Conservation (phyloP, 2,797 vertebrate genomes). For the Neostethus bicornis region DNA sequence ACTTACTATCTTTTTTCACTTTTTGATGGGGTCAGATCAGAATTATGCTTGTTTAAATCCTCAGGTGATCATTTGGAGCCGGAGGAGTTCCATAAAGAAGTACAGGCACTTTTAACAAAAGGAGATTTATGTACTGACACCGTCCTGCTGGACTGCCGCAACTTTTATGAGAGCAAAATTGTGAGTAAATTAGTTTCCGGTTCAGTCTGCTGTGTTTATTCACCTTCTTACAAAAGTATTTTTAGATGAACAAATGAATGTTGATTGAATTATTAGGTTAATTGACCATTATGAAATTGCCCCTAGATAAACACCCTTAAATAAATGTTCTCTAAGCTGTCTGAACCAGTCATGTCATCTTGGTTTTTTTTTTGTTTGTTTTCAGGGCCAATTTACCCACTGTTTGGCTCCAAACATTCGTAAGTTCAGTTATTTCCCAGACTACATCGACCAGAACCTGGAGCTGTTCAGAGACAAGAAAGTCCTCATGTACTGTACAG, state of each 20-base stretch:
- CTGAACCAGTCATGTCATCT: no score
- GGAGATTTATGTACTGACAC: slow-evolving; percentile 78
- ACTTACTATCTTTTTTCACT: no score
- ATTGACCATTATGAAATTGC: no score
- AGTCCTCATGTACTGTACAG: slow-evolving; percentile 98
- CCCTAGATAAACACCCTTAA: neutral
- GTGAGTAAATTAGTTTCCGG: slow-evolving; percentile 72
- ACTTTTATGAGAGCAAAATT: slow-evolving; percentile 99
- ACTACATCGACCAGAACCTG: slow-evolving; percentile 92
- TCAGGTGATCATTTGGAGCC: slow-evolving; percentile 91
- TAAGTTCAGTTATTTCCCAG: slow-evolving; percentile 99
- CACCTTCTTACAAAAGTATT: neutral
- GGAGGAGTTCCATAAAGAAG: slow-evolving; percentile 91
- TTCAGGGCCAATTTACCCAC: slow-evolving; percentile 89
- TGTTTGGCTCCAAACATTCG: slow-evolving; percentile 95
- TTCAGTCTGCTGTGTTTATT: neutral
- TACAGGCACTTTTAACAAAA: slow-evolving; percentile 83
- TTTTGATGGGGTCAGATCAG: neutral
- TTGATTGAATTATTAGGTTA: neutral
- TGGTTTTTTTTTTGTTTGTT: neutral
- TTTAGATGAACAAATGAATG: neutral
- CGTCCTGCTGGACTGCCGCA: slow-evolving; percentile 94
- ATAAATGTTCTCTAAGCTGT: neutral
- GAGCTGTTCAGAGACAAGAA: slow-evolving; percentile 91
- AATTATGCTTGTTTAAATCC: neutral